Base-by-base conservation (phyloP, 2,888 invertebrate species). In the Ichneumon xanthorius region DNA sequence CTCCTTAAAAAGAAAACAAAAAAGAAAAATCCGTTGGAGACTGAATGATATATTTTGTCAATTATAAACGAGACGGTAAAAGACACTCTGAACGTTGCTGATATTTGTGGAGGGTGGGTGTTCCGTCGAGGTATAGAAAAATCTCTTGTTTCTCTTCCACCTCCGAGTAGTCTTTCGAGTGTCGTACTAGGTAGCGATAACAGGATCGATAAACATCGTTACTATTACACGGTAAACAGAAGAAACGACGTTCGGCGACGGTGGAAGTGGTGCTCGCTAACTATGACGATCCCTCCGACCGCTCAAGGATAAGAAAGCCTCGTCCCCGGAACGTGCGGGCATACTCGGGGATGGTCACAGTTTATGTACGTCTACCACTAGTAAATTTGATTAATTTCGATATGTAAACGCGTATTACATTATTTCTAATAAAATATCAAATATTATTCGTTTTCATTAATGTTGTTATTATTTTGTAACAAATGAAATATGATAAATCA, bases 181-280 rank as follows among this genome's bases (percentile, higher is more conserved):
- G 71, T 53, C 65, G 61, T 87, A 72, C 87, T 79, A 84, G 87
- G 87, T 87, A 87, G 88, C 90, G 92, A 92, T 93, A 93, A 93
- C 90, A 90, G 90, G 91, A 93, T 93, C 91, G 90, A 92, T 92
- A 92, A 92, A 92, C 92, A 92, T 92, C 90, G 90, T 92, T 92
- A 91, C 91, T 91, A 91, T 91, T 92, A 91, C 88, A 90, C 86
- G 86, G 89, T 88, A 91, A 91, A 90, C 89, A 90, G 89, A 65
- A 80, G 81, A 82, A 86, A 68, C 58, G 68, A 72, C 71, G 71
- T 45, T 30, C 67, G 77, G 48, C 61, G 33, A 63, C 61, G 71
- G 55, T 79, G 78, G 45, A 78, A 87, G 88, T 88, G 88, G 88
- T 86, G 87, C 84, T 88, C 88, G 90, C 89, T 89, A 90, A 91